phyloP scores from a whole-genome alignment of 2,888 invertebrate species.

The Pherbina coryleti region DNA sequence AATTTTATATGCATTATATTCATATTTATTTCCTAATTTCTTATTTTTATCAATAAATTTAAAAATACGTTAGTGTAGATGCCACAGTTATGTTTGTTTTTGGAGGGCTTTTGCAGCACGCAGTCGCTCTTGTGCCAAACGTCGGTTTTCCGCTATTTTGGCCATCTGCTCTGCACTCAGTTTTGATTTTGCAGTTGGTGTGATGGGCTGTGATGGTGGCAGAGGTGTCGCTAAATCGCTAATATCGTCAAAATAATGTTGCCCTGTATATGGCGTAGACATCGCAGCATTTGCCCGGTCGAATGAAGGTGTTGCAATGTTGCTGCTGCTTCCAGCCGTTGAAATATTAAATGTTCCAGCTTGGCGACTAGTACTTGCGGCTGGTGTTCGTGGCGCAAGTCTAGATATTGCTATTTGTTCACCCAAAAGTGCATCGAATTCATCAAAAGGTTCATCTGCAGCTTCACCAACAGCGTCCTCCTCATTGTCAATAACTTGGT shows the following conservation, averaged over 20 bases:
- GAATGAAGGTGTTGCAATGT: constrained; percentile 61
- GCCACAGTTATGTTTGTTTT: constrained; percentile 24
- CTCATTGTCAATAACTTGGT: constrained; percentile 71
- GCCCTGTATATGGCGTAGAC: constrained; percentile 60
- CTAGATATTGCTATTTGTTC: constrained; percentile 76
- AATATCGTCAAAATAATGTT: constrained; percentile 41
- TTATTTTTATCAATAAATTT: background rate
- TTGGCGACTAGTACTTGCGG: constrained; percentile 42
- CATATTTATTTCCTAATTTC: background rate
- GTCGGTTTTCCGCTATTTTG: constrained; percentile 78
- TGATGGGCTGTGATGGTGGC: constrained; percentile 55
- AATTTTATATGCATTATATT: too few species aligned
- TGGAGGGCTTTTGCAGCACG: constrained; percentile 66
- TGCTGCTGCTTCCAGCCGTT: constrained; percentile 47
- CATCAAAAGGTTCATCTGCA: constrained; percentile 72
- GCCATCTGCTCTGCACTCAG: constrained; percentile 77
- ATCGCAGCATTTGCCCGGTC: constrained; percentile 55
- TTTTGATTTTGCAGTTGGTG: constrained; percentile 50
- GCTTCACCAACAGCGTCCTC: constrained; percentile 45
- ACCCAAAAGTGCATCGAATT: constrained; percentile 76
- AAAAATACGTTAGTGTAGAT: background rate
- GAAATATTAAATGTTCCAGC: constrained; percentile 39
- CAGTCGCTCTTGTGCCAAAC: constrained; percentile 75
- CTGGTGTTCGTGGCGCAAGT: constrained; percentile 63
- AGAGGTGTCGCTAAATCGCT: constrained; percentile 62